Conservation (phyloP, 2,113 vertebrate species). For the Odontesthes bonariensis region DNA sequence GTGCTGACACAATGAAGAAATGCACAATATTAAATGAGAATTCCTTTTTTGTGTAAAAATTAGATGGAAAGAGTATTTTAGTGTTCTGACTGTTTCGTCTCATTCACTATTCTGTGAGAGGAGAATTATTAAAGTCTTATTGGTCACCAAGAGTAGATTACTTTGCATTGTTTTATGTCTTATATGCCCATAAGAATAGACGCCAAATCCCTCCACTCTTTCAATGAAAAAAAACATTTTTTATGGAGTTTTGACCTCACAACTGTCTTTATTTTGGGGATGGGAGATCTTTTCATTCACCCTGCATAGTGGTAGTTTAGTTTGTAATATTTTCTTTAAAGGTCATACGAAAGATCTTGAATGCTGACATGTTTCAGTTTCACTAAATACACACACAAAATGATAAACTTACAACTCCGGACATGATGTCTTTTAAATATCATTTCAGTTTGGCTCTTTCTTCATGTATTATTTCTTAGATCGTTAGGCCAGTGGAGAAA, state of each 20-base stretch:
- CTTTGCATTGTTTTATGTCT: neutral
- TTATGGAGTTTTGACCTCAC: too few species aligned
- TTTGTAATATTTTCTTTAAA: too few species aligned
- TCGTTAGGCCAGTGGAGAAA: neutral
- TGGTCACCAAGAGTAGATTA: neutral
- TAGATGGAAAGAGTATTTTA: slow-evolving; percentile 22
- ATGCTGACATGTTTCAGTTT: neutral
- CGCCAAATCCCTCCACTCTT: neutral
- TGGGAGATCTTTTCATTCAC: too few species aligned
- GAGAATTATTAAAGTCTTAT: slow-evolving; percentile 2
- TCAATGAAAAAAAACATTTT: neutral
- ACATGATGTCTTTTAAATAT: neutral
- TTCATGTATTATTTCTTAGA: neutral
- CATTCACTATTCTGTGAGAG: neutral
- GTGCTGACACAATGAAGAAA: slow-evolving; percentile 47
- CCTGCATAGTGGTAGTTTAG: too few species aligned
- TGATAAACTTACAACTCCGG: neutral
- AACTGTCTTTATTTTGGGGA: too few species aligned
- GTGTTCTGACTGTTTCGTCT: slow-evolving; percentile 3
- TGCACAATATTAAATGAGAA: slow-evolving; percentile 55
- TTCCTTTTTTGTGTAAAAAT: neutral
- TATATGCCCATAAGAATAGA: too few species aligned
- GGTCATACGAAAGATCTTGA: too few species aligned
- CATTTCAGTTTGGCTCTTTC: too few species aligned
- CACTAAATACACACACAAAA: neutral